Base-by-base conservation (phyloP, 2,888 invertebrate genomes). In the Tyria jacobaeae region DNA sequence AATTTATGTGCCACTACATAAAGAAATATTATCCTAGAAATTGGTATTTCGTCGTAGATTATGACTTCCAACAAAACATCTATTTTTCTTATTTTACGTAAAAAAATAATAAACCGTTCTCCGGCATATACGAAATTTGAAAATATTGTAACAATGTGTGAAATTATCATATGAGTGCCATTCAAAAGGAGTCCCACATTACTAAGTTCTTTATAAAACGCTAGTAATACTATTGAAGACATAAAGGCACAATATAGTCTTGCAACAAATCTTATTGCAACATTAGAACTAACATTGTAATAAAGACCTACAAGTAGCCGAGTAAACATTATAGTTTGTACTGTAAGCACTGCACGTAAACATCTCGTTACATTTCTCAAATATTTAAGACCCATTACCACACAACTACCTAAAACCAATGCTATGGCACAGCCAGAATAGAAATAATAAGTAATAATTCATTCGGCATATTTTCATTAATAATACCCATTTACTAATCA, bases 281-380 rank as follows among this genome's bases (percentile, higher is more conserved):
- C 9, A 34, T 56, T 56, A 15, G 47, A n/a, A 35, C 48, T 48
- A 35, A 56, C 47, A 24, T 56, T 56, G 24, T 21, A 47, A 15
- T 34, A 56, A 5, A 56, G 35, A 3, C 56, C 56, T 4, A 44
- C 21, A 35, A 56, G 24, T 24, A 56, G 35, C 25, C 56, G 24
- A 35, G 48, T 48, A 24, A 34, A 47, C 56, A 56, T 56, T 44
- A 56, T 56, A 35, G 25, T 48, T 21, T 56, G 15, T 34, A 56
- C 35, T 1, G 31, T 56, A 12, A 56, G 24, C 12, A 54, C 17
- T 31, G 31, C 34, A 1, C 6, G 51, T 35, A 51, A 24, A 35
- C 12, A 14, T 17, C 5, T 21, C 31, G 35, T 17, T 35, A 51
- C 1, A 17, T 51, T 21, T 35, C 35, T 35, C 12, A 49, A 49